Evolutionary conservation across 2,113 vertebrate genomes (phyloP).

Genomic region (Seriola dumerili): DNA sequence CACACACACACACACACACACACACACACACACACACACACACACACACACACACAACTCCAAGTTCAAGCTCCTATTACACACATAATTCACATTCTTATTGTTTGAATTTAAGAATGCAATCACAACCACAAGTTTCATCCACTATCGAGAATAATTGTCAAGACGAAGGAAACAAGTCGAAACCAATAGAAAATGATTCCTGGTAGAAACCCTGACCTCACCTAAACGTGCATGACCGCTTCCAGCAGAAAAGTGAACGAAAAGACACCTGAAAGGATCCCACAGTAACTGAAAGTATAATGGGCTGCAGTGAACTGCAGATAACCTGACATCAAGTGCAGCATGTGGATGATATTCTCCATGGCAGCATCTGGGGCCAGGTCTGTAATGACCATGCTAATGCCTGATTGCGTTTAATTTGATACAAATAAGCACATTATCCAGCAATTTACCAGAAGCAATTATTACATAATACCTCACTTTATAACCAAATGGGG

Average conservation of each 20-base stretch:
- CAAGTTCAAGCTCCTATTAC: background rate
- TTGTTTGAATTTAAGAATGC: background rate
- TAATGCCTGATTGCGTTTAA: constrained; percentile 70
- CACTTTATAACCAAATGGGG: constrained; percentile 43
- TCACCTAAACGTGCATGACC: constrained; percentile 1
- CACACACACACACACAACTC: too few relatives aligned
- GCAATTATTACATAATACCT: constrained; percentile 55
- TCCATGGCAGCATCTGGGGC: constrained; percentile 45
- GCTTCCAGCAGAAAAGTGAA: constrained; percentile 14
- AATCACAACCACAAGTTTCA: constrained; percentile 3
- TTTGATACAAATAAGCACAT: constrained; percentile 70
- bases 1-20: too few relatives aligned
- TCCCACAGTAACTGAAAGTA: constrained; percentile 13
- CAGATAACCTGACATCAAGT: constrained; percentile 49
- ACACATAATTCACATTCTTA: background rate
- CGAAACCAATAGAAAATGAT: constrained; percentile 34
- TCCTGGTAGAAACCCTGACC: constrained; percentile 27
- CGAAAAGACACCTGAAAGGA: constrained; percentile 39
- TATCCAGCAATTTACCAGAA: constrained; percentile 64
- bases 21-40: too few relatives aligned
- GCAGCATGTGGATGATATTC: constrained; percentile 67
- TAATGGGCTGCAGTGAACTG: constrained; percentile 35
- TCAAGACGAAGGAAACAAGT: constrained; percentile 14
- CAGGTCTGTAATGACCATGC: constrained; percentile 57
- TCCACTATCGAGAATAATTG: background rate